phyloP scores from a whole-genome alignment of 2,797 vertebrate species.

The Salarias fasciatus region DNA sequence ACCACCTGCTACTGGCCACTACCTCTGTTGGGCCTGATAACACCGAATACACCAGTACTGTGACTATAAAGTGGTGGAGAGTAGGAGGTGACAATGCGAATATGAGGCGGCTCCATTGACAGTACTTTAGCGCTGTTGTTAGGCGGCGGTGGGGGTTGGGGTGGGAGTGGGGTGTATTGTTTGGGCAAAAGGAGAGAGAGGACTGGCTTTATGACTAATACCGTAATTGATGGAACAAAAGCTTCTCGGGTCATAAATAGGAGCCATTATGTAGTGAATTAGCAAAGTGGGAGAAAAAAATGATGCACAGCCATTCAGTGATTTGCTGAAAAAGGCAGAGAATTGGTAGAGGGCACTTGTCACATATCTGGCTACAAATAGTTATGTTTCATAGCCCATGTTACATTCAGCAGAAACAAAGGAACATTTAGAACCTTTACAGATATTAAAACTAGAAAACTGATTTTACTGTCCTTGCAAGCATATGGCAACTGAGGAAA shows the following conservation, averaged over 20 bases:
- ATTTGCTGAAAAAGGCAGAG: constrained; percentile 61
- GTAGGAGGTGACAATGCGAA: constrained; percentile 68
- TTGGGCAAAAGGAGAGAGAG: constrained; percentile 31
- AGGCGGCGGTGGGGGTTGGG: constrained; percentile 25
- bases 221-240: constrained; percentile 75
- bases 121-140: constrained; percentile 67
- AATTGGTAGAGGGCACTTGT: constrained; percentile 63
- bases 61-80: constrained; percentile 64
- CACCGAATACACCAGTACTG: constrained; percentile 50
- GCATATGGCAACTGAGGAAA: not conserved
- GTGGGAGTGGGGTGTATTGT: constrained; percentile 4
- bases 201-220: constrained; percentile 74
- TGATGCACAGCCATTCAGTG: constrained; percentile 66
- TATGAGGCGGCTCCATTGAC: constrained; percentile 71
- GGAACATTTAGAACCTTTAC: constrained; percentile 49
- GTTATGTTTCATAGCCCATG: constrained; percentile 39
- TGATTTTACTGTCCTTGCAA: constrained; percentile 15
- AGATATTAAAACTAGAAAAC: constrained; percentile 23
- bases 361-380: constrained; percentile 75
- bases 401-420: constrained; percentile 9
- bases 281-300: constrained; percentile 78
- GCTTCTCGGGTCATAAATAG: constrained; percentile 79
- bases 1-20: constrained; percentile 67
- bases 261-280: constrained; percentile 79
- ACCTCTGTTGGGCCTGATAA: constrained; percentile 74